Conservation (phyloP, 2,113 vertebrate species). For the Rutilus rutilus region DNA sequence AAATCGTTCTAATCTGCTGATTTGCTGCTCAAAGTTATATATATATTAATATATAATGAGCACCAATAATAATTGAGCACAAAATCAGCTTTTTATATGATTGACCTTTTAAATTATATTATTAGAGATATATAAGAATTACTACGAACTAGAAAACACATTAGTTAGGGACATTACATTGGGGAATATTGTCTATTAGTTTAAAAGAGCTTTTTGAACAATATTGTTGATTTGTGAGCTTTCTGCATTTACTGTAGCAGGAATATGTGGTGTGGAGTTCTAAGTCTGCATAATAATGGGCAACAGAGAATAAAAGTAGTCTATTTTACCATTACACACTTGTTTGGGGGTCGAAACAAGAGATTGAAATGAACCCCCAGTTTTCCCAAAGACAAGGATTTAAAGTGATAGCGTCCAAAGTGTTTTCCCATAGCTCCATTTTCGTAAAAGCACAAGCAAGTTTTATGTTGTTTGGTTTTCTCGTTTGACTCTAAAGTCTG, state of each 20-base stretch:
- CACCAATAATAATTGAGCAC: too few species aligned
- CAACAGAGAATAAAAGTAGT: not conserved
- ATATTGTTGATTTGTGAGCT: not conserved
- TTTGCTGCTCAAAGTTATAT: too few species aligned
- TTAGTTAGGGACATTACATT: too few species aligned
- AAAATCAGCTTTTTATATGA: too few species aligned
- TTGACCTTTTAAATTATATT: too few species aligned
- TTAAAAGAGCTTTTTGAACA: not conserved
- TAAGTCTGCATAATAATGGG: not conserved
- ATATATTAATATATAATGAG: too few species aligned
- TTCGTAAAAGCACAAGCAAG: not conserved
- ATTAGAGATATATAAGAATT: too few species aligned
- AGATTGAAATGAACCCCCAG: not conserved
- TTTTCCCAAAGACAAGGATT: not conserved
- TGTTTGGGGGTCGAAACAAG: not conserved
- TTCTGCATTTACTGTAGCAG: not conserved
- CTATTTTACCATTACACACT: not conserved
- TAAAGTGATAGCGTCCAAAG: not conserved
- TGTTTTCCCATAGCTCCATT: constrained; percentile 2
- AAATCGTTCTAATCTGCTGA: too few species aligned
- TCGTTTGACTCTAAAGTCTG: constrained; percentile 37
- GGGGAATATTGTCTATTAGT: not conserved
- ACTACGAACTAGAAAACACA: not conserved
- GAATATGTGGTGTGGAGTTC: not conserved
- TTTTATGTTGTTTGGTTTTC: constrained; percentile 45